phyloP scores from a whole-genome alignment of 2,113 vertebrate species.

The Rhinolophus sinicus region DNA sequence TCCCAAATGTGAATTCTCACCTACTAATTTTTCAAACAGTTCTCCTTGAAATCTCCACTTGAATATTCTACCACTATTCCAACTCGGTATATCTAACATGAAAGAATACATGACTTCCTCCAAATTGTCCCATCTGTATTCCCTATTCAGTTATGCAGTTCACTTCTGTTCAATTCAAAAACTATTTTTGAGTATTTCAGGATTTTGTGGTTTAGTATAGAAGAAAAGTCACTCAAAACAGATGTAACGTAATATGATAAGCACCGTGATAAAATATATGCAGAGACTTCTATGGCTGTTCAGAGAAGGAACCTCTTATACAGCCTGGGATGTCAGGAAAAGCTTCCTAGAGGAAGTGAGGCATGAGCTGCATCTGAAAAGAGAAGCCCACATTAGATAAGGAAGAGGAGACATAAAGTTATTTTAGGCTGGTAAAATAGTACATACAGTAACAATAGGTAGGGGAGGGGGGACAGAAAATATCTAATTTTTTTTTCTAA shows the following conservation, averaged over 20 bases:
- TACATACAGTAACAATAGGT: not conserved
- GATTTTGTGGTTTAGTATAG: not conserved
- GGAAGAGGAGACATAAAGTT: not conserved
- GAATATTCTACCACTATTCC: not conserved
- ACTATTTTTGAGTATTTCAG: not conserved
- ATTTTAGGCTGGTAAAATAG: not conserved
- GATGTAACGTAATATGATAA: not conserved
- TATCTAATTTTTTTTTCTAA: not conserved
- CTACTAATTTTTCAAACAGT: not conserved
- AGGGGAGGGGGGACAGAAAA: not conserved
- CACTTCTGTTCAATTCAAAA: not conserved
- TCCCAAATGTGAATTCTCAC: constrained; percentile 1
- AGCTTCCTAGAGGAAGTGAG: not conserved
- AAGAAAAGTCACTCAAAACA: not conserved
- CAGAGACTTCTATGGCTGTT: not conserved
- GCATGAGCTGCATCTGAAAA: not conserved
- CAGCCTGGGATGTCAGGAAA: not conserved
- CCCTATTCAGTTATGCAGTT: not conserved
- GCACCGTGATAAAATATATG: not conserved
- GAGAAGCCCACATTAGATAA: not conserved
- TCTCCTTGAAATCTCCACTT: not conserved
- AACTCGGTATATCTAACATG: not conserved
- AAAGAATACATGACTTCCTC: not conserved
- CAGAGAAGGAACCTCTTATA: not conserved
- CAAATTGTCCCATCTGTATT: not conserved